phyloP scores from a whole-genome alignment of 2,797 vertebrate genomes.

The Macroramphosus scolopax region DNA sequence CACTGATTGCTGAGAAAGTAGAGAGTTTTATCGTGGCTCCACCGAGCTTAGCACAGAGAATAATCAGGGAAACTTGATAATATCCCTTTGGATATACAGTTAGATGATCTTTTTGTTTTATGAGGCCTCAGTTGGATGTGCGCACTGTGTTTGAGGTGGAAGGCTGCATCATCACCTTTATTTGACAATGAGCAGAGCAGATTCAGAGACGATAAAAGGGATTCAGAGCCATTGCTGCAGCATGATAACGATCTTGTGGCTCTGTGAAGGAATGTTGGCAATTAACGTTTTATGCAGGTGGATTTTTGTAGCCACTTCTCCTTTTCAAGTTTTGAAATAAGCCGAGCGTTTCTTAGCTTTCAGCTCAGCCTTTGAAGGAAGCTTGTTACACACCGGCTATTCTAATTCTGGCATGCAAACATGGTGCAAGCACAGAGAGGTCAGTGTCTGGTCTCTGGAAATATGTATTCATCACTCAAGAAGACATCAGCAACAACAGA shows the following conservation, averaged over 20 bases:
- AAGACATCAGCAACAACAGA: constrained; percentile 35
- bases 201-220: constrained; percentile 46
- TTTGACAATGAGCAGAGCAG: too few species aligned
- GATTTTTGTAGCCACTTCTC: constrained; percentile 42
- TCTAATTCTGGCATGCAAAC: constrained; percentile 25
- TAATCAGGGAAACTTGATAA: too few species aligned
- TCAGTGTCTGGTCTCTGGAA: constrained; percentile 38
- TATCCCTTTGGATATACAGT: too few species aligned
- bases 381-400: constrained; percentile 24
- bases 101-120: constrained; percentile 7
- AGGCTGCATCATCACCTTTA: constrained; percentile 27
- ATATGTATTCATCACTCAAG: constrained; percentile 30
- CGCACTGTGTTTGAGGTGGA: too few species aligned
- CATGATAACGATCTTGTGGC: constrained; percentile 50
- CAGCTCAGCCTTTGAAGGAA: constrained; percentile 38
- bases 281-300: constrained; percentile 42
- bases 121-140: constrained; percentile 22
- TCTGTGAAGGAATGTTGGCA: constrained; percentile 43
- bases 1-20: constrained; percentile 33
- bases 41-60: too few species aligned
- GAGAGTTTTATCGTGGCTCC: constrained; percentile 1
- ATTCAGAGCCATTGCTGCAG: constrained; percentile 48
- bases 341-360: constrained; percentile 24
- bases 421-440: constrained; percentile 30
- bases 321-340: constrained; percentile 42